Conservation (phyloP, 1,140 invertebrate genomes). For the Cydia amplana region DNA sequence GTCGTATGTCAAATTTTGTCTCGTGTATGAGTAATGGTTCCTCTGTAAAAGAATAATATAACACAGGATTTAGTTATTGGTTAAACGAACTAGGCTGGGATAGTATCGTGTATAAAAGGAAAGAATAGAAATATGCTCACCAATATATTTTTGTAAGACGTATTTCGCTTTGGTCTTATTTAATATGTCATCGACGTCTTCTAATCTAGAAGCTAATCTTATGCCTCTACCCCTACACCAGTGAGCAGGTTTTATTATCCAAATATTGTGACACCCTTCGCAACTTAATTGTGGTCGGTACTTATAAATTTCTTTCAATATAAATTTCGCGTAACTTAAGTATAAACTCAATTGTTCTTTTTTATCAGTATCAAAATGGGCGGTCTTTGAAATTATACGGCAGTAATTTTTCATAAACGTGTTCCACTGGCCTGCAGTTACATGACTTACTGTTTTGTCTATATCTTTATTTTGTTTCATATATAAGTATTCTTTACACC, state of each 20-base stretch:
- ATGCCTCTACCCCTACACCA: slow-evolving; percentile 94
- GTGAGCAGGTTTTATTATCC: slow-evolving; percentile 95
- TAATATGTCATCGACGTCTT: slow-evolving; percentile 84
- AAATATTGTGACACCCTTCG: slow-evolving; percentile 92
- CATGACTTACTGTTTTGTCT: slow-evolving; percentile 65
- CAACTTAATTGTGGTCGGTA: slow-evolving; percentile 84
- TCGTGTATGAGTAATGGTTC: slow-evolving; percentile 90
- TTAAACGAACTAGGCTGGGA: neutral
- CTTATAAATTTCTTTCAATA: slow-evolving; percentile 81
- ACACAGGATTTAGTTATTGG: neutral
- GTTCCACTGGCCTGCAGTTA: slow-evolving; percentile 83
- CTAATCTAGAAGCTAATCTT: slow-evolving; percentile 75
- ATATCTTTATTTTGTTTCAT: slow-evolving; percentile 78
- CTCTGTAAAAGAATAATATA: slow-evolving; percentile 79
- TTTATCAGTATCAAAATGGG: slow-evolving; percentile 66
- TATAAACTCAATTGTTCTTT: slow-evolving; percentile 77
- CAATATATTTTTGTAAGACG: slow-evolving; percentile 96
- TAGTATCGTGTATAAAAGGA: too few relatives aligned
- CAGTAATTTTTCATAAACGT: slow-evolving; percentile 83
- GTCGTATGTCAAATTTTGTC: slow-evolving; percentile 95
- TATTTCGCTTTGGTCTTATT: slow-evolving; percentile 82
- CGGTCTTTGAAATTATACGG: slow-evolving; percentile 67
- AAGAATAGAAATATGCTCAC: slow-evolving; percentile 81
- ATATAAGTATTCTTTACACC: slow-evolving; percentile 79
- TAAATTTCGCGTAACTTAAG: slow-evolving; percentile 77